These are phyloP conservation scores for Salvelinus sp. DNA, from an alignment of 2,113 vertebrate species.

Conservation along the genomic window DNA sequence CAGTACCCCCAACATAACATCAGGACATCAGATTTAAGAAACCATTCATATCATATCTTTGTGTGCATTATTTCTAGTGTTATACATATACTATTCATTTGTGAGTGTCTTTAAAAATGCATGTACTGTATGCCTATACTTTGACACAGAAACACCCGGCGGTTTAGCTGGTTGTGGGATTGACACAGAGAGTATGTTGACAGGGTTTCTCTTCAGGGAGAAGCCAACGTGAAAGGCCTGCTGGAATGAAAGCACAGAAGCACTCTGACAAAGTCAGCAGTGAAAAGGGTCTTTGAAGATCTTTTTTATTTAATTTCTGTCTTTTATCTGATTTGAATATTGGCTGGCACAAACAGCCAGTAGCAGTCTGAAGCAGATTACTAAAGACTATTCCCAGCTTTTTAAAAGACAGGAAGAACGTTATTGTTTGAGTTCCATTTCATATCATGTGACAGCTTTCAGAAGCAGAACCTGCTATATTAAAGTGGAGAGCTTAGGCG, in stretches of 20 bases:
- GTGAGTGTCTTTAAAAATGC: constrained; percentile 6
- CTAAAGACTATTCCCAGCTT: constrained; percentile 13
- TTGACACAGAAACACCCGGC: neutral
- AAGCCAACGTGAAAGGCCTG: neutral
- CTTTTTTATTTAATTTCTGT: constrained; percentile 5
- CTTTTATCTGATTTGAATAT: constrained; percentile 22
- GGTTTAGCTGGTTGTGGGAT: neutral
- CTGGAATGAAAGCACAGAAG: neutral
- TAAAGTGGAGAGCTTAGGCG: neutral
- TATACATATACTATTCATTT: neutral
- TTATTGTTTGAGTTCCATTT: constrained; percentile 16
- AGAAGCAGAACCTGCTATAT: neutral
- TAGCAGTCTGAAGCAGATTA: constrained; percentile 16
- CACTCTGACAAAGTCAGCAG: constrained; percentile 15
- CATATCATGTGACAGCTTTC: constrained; percentile 1
- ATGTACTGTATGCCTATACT: constrained; percentile 11
- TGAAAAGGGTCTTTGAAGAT: constrained; percentile 34
- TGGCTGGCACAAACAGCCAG: neutral
- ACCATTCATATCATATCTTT: neutral
- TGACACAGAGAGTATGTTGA: neutral
- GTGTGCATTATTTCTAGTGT: neutral
- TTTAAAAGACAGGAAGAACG: neutral
- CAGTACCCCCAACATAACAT: too few species aligned
- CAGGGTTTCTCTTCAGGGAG: neutral
- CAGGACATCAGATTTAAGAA: neutral